Conservation (phyloP, 64 coral and sea anemone species). For the Cladopsammia gracilis region DNA sequence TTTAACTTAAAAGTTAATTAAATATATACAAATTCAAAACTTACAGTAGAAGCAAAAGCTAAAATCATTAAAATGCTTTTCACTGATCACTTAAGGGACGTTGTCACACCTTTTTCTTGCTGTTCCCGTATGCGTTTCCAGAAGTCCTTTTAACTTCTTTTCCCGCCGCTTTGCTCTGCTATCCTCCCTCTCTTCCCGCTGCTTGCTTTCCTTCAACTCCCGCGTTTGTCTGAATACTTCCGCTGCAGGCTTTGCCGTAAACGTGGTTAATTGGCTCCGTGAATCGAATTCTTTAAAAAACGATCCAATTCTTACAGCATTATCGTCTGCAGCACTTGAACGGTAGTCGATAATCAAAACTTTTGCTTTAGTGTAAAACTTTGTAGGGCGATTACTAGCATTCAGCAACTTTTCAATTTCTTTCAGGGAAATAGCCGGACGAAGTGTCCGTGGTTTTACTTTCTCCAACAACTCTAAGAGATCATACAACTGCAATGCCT, state of each 20-base stretch:
- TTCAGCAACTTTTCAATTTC: constrained; percentile 3
- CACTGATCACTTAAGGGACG: too few species aligned
- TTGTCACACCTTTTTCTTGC: too few species aligned
- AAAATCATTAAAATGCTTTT: too few species aligned
- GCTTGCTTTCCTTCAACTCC: not conserved
- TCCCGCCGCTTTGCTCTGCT: not conserved
- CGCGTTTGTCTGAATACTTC: not conserved
- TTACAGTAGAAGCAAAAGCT: too few species aligned
- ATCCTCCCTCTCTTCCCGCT: not conserved
- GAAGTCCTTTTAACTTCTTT: not conserved
- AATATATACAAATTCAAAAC: too few species aligned
- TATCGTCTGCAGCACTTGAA: too few species aligned
- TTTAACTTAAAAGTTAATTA: too few species aligned
- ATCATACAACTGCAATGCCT: not conserved
- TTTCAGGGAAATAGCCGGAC: constrained; percentile 7
- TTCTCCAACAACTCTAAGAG: constrained; percentile 12
- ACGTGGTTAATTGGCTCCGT: not conserved
- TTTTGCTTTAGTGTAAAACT: not conserved
- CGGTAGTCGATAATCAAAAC: not conserved
- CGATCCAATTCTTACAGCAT: not conserved
- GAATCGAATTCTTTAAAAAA: not conserved
- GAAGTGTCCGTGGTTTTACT: constrained; percentile 11
- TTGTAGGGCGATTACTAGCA: not conserved
- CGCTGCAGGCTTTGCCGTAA: not conserved
- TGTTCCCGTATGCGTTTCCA: not conserved